A percentile compares a stretch with the other conserved stretches of the same genome.
phyloP scores from a whole-genome alignment of 2,888 invertebrate species.

The Rhagophthalmus giganteus region DNA sequence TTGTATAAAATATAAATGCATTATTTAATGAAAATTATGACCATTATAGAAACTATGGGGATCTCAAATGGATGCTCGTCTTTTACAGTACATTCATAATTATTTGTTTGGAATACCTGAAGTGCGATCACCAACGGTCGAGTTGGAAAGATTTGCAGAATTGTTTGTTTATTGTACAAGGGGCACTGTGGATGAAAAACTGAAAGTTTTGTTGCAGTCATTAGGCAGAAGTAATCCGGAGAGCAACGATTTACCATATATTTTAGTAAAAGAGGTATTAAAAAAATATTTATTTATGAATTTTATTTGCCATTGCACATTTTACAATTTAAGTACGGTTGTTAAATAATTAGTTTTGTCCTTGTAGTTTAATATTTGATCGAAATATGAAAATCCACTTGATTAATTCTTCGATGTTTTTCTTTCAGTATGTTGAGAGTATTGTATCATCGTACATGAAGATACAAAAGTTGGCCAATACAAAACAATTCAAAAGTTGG shows the following conservation, averaged over 20 bases:
- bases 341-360: too few species aligned
- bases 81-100: slow-evolving; percentile 69
- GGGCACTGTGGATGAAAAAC: slow-evolving; percentile 68
- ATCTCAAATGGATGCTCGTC: slow-evolving; percentile 66
- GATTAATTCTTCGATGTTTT: slow-evolving; percentile 1
- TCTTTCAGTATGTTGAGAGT: slow-evolving; percentile 69
- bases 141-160: slow-evolving; percentile 68
- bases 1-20: background rate
- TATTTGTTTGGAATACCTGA: slow-evolving; percentile 66
- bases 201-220: slow-evolving; percentile 62
- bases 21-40: background rate
- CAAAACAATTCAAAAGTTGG: slow-evolving; percentile 62
- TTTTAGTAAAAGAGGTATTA: slow-evolving; percentile 66
- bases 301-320: too few species aligned
- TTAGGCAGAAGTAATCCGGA: slow-evolving; percentile 61
- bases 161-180: slow-evolving; percentile 70
- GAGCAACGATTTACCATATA: slow-evolving; percentile 61
- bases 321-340: too few species aligned
- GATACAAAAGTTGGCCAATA: slow-evolving; percentile 63
- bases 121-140: slow-evolving; percentile 58
- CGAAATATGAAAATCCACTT: background rate
- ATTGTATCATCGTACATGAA: slow-evolving; percentile 76
- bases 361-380: too few species aligned
- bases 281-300: too few species aligned
- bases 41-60: slow-evolving; percentile 68